These are phyloP conservation scores for Cheumatopsyche charites DNA, from an alignment of 1,140 invertebrate genomes.

Conservation along the genomic window DNA sequence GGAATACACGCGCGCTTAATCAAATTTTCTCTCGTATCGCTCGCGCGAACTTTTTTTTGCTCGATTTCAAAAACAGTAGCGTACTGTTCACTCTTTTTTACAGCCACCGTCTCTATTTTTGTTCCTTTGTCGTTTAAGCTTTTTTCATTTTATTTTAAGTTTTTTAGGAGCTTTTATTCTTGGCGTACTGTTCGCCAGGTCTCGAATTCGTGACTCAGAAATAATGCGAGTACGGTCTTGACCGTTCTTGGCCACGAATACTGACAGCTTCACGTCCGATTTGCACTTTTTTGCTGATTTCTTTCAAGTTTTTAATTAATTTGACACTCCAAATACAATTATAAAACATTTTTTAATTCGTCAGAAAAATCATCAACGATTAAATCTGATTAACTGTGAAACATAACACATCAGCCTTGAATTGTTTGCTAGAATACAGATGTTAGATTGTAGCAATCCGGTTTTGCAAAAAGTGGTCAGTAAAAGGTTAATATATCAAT, in stretches of 20 bases:
- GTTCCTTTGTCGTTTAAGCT: not conserved
- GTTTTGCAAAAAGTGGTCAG: too few relatives aligned
- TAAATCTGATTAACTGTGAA: too few relatives aligned
- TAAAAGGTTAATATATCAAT: too few relatives aligned
- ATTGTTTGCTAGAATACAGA: too few relatives aligned
- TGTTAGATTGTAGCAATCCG: too few relatives aligned
- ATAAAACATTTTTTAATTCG: too few relatives aligned
- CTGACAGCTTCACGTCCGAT: slow-evolving; percentile 7
- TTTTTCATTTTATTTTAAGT: not conserved
- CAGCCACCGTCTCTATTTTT: not conserved
- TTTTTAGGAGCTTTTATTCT: too few relatives aligned
- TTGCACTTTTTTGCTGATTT: not conserved
- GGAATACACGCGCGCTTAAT: slow-evolving; percentile 9
- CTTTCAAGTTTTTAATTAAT: slow-evolving; percentile 13
- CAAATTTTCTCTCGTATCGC: slow-evolving; percentile 11
- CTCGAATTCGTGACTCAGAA: slow-evolving; percentile 24
- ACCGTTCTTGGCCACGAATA: not conserved
- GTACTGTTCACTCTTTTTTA: slow-evolving; percentile 21
- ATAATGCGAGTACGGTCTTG: slow-evolving; percentile 21
- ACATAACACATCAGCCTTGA: too few relatives aligned
- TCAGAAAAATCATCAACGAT: too few relatives aligned
- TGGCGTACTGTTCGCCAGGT: not conserved
- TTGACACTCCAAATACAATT: not conserved
- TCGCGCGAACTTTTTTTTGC: slow-evolving; percentile 21
- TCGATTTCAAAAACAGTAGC: slow-evolving; percentile 25